Percentiles rank a stretch among this genome's conserved stretches.
Evolutionary conservation across 2,888 invertebrate species (phyloP).

Genomic region (Cheilosia vulpina): DNA sequence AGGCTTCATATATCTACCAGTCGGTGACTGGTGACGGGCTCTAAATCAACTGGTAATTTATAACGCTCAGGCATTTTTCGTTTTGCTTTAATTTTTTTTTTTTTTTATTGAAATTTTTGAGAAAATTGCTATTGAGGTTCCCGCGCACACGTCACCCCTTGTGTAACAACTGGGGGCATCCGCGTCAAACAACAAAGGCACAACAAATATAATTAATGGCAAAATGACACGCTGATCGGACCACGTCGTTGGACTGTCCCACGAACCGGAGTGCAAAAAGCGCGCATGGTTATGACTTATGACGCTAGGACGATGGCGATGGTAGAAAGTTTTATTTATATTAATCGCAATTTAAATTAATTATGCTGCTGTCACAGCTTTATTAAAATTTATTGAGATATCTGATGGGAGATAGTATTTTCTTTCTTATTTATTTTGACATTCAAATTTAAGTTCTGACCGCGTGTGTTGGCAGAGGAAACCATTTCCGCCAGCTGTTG

Average conservation of each 20-base stretch:
- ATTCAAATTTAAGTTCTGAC: too few relatives aligned
- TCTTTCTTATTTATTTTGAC: background rate
- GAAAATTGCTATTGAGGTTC: conserved; percentile 52
- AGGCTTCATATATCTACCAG: conserved; percentile 47
- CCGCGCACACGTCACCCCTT: background rate
- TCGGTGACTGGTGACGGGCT: conserved; percentile 42
- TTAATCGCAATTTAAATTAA: conserved; percentile 61
- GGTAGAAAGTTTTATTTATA: conserved; percentile 56
- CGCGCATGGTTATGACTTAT: conserved; percentile 50
- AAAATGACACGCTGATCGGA: conserved; percentile 49
- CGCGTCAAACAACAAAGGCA: conserved; percentile 53
- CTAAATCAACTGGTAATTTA: conserved; percentile 69
- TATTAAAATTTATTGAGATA: conserved; percentile 61
- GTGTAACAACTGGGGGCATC: conserved; percentile 26
- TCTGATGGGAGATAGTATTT: background rate
- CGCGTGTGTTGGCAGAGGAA: background rate
- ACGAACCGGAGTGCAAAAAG: conserved; percentile 13
- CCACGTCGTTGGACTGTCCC: conserved; percentile 22
- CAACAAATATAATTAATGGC: conserved; percentile 54
- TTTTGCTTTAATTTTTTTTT: conserved; percentile 13
- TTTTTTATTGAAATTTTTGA: conserved; percentile 44
- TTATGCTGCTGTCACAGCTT: conserved; percentile 52
- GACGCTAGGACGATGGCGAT: conserved; percentile 7
- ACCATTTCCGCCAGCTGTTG: background rate
- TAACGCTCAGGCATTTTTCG: conserved; percentile 44